Evolutionary conservation across 2,797 vertebrate genomes (phyloP).

Genomic region (Delichon dasypus): DNA sequence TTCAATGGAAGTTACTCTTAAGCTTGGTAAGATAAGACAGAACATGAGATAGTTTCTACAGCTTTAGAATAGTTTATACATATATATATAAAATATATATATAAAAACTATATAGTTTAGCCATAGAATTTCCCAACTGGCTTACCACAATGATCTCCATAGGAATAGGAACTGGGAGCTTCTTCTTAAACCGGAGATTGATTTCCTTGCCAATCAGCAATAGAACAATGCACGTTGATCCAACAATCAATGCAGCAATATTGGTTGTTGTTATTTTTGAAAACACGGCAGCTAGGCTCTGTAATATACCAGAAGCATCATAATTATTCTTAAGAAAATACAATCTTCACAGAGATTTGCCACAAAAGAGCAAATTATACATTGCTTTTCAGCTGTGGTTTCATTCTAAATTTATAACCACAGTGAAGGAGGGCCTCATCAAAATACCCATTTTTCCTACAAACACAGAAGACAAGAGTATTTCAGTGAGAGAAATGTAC

Average conservation of each 20-base stretch:
- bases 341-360: neutral
- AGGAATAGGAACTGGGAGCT: slow-evolving; percentile 90
- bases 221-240: slow-evolving; percentile 83
- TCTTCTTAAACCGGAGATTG: slow-evolving; percentile 91
- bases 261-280: slow-evolving; percentile 86
- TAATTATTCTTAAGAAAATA: neutral
- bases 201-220: slow-evolving; percentile 87
- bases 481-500: neutral
- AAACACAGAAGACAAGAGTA: neutral
- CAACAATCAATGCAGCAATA: slow-evolving; percentile 81
- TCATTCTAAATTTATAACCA: neutral
- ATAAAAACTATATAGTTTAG: neutral
- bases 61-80: neutral
- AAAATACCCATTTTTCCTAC: neutral
- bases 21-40: neutral
- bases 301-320: slow-evolving; percentile 53
- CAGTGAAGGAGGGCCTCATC: neutral
- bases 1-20: neutral
- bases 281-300: slow-evolving; percentile 86
- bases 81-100: too few relatives aligned
- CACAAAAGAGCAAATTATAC: neutral
- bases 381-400: neutral
- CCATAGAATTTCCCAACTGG: neutral
- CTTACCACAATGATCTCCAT: slow-evolving; percentile 95
- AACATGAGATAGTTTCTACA: neutral